These are phyloP conservation scores for Spea bombifrons DNA, from an alignment of 2,113 vertebrate genomes.

Conservation along the genomic window DNA sequence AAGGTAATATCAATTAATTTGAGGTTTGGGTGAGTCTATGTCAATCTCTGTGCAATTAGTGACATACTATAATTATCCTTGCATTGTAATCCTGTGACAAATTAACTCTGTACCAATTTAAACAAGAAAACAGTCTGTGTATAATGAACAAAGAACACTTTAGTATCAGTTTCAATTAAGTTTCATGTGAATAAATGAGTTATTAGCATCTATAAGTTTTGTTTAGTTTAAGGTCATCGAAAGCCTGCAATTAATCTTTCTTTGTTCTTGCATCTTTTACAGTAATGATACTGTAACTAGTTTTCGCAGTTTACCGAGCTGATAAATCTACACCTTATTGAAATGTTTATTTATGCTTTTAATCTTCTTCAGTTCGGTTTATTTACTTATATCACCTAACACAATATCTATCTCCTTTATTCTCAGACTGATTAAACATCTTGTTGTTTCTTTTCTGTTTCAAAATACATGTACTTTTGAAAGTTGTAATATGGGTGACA, in stretches of 20 bases:
- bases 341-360: conserved; percentile 1
- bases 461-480: not conserved
- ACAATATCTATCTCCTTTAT: not conserved
- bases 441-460: not conserved
- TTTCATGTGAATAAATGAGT: conserved; percentile 4
- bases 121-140: conserved; percentile 25
- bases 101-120: conserved; percentile 33
- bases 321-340: not conserved
- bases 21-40: conserved; percentile 30
- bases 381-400: not conserved
- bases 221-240: conserved; percentile 6
- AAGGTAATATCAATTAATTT: conserved; percentile 34
- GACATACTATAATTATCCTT: conserved; percentile 34
- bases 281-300: conserved; percentile 8
- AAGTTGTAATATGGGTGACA: not conserved
- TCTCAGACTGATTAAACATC: not conserved
- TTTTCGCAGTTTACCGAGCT: not conserved
- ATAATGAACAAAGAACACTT: conserved; percentile 16
- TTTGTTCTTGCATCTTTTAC: conserved; percentile 4
- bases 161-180: conserved; percentile 20
- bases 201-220: not conserved
- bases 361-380: not conserved
- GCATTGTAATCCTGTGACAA: conserved; percentile 30
- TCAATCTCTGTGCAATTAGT: conserved; percentile 35
- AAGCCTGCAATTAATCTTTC: conserved; percentile 5